phyloP scores from a whole-genome alignment of 2,888 invertebrate genomes.

The Agrotis clavis region DNA sequence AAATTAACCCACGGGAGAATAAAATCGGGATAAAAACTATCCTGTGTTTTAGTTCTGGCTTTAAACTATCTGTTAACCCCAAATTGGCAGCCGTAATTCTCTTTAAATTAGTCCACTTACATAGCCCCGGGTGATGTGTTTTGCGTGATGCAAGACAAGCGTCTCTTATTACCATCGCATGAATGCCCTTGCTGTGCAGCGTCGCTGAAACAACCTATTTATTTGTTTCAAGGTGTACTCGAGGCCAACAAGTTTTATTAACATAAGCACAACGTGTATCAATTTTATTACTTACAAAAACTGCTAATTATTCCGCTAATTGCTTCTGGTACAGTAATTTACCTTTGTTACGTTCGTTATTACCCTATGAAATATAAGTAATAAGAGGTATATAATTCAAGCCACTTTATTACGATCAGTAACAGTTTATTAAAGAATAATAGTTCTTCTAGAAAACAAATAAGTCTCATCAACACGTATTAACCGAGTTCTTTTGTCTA shows the following conservation, averaged over 20 bases:
- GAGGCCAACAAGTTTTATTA: too few species aligned
- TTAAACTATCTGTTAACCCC: too few species aligned
- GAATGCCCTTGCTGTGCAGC: too few species aligned
- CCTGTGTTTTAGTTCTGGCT: too few species aligned
- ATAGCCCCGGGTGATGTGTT: background rate
- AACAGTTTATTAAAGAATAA: slow-evolving; percentile 24
- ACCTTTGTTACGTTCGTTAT: background rate
- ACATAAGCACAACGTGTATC: background rate
- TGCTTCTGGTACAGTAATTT: background rate
- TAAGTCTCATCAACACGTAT: background rate
- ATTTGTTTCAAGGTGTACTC: too few species aligned
- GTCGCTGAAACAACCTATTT: too few species aligned
- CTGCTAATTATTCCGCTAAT: background rate
- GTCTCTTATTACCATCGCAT: too few species aligned
- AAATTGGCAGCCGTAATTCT: background rate
- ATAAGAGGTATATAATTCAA: slow-evolving; percentile 2
- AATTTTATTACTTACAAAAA: background rate
- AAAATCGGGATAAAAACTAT: too few species aligned
- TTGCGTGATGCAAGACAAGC: background rate
- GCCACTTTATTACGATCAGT: background rate
- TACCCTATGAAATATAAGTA: background rate
- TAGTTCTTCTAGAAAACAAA: slow-evolving; percentile 6
- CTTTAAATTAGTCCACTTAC: background rate
- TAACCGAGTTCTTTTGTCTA: background rate
- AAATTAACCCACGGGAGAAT: too few species aligned